Evolutionary conservation across 2,113 vertebrate genomes (phyloP).

Genomic region (Nicator chloris): DNA sequence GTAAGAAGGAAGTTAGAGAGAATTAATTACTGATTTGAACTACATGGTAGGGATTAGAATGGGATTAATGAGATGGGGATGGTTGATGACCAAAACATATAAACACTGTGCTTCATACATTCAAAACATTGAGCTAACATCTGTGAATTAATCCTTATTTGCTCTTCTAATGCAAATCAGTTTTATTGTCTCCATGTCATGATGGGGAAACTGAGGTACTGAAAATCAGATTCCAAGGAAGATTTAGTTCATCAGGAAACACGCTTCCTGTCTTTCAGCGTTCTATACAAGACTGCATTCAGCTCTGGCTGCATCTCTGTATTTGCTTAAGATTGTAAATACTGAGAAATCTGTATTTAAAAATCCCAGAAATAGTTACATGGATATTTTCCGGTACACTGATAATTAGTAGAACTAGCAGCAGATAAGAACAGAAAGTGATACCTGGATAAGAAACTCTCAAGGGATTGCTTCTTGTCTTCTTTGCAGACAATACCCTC

Average conservation of each 20-base stretch:
- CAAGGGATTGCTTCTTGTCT: conserved; percentile 93
- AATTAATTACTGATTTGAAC: neutral
- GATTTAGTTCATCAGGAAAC: neutral
- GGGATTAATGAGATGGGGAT: neutral
- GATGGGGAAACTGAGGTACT: neutral
- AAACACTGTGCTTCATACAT: neutral
- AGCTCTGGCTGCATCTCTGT: neutral
- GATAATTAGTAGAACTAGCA: neutral
- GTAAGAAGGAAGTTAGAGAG: neutral
- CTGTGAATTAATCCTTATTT: conserved; percentile 10
- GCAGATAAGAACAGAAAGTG: neutral
- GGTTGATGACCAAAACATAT: neutral
- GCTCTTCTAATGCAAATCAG: neutral
- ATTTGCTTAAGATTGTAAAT: neutral
- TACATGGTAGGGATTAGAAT: neutral
- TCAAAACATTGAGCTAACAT: neutral
- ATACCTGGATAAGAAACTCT: conserved; percentile 96
- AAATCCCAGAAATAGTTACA: neutral
- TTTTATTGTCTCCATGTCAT: neutral
- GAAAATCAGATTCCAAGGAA: neutral
- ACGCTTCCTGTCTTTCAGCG: neutral
- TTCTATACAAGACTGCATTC: neutral
- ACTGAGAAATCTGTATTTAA: neutral
- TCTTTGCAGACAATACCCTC: conserved; percentile 93
- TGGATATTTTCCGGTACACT: neutral